phyloP scores from a whole-genome alignment of 92 coral and sea anemone genomes.

The Siderastrea radians region DNA sequence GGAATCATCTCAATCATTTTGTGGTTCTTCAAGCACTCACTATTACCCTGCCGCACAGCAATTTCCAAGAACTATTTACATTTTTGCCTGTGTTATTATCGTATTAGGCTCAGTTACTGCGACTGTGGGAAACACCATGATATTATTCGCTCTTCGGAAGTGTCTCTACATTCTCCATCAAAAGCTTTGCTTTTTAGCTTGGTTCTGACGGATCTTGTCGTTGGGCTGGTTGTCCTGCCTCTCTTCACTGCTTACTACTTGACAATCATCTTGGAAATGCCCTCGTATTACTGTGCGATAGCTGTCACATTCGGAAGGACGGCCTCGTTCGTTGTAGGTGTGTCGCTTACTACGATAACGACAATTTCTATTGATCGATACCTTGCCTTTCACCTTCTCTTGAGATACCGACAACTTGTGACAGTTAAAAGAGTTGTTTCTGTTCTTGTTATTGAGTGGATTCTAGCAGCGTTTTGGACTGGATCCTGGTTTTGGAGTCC shows the following conservation, averaged over 20 bases:
- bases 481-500: neutral
- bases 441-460: neutral
- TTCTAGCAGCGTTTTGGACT: neutral
- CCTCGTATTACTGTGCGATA: neutral
- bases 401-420: neutral
- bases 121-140: neutral
- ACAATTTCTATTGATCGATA: slow-evolving; percentile 4
- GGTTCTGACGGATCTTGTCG: slow-evolving; percentile 17
- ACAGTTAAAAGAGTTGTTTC: neutral
- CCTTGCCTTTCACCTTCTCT: neutral
- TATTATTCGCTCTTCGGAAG: slow-evolving; percentile 14
- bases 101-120: neutral
- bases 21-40: neutral
- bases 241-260: neutral
- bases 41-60: slow-evolving; percentile 9
- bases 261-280: slow-evolving; percentile 6
- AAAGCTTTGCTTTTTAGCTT: neutral
- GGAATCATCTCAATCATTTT: neutral
- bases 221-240: neutral
- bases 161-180: slow-evolving; percentile 26
- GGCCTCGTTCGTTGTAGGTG: neutral
- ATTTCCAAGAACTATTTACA: neutral
- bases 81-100: slow-evolving; percentile 7
- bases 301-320: neutral
- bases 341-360: neutral